Base-by-base conservation (phyloP, 1,140 invertebrate species). In the Drosophila pseudoobscura region DNA sequence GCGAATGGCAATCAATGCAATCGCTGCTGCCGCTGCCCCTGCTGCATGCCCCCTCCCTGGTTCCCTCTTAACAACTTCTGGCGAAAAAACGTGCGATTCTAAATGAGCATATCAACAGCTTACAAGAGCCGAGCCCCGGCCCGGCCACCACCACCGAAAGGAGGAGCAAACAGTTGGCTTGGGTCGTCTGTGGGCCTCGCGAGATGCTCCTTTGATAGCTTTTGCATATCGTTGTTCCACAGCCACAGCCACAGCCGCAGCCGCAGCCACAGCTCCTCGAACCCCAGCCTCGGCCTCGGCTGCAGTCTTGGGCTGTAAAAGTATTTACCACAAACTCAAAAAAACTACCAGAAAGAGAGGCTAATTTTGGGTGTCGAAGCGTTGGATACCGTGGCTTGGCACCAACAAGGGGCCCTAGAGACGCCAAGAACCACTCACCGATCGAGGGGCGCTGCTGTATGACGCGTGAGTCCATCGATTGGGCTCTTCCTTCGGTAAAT, bases 51-150 rank as follows among this genome's bases (percentile, higher is more conserved):
- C 54, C 70, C 65, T 52, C 5, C 4, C 54, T 57, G 22, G 44
- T 60, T 46, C 17, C 17, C 46, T 63, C 72, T 89, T 88, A 88
- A 88, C 83, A 89, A 88, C 76, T 88, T 88, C 84, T 88, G 76
- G 79, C 75, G 84, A 88, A 88, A 75, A 88, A 88, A 88, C 83
- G 83, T 88, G 83, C 83, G 79, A 84, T 84, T 88, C 83, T 88
- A 88, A 88, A 88, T 88, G 84, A 88, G 83, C 83, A 88, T 88
- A 88, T 89, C 79, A 89, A 88, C 84, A 89, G 83, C 75, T 84
- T 88, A 79, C 83, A 88, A 89, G 75, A 44, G 53, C 49, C 46
- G 59, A 75, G 64, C 49, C 50, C 39, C 49, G 55, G 46, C 31
- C 52, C 13, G 54, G 50, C 1, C 31, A 35, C 9, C 35, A 39